Base-by-base conservation (phyloP, 2,113 vertebrate genomes). In the Lonchura striata region DNA sequence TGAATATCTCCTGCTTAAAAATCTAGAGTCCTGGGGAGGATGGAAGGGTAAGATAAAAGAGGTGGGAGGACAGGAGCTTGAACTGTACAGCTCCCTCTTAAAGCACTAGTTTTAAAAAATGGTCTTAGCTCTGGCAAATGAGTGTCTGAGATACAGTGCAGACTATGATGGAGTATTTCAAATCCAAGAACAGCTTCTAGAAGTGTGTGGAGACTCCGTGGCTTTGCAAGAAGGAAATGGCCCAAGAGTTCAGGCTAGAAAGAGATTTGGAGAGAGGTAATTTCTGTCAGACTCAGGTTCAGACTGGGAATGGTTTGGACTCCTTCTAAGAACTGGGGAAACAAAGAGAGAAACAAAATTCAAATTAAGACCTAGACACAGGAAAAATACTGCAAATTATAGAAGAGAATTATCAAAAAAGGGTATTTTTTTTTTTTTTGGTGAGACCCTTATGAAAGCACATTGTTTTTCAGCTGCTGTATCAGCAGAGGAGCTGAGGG, bases 401-500 rank as follows among this genome's bases (percentile, higher is more conserved):
- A 57, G 27, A 65, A 77, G 59, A 13, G 6, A 74, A 53, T 22
- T 0, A 0, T 39, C 21, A 47, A 52, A 65, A 71, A 59, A 46
- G 0, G 4, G 4, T 11, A 0, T 35, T 35, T 8, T 9, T 37
- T 63, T 18, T 42, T 18, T 42, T 46, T 46, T 3, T 0, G 1
- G 8, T n/a, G 39, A 47, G 16, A 41, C 8, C 18, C 71, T 42
- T 49, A 24, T 52, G 35, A 68, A 78, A 52, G 30, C 1, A 1
- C 2, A 1, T 46, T 33, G 2, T 52, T 95, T 88, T 53, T 21
- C n/a, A 76, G 21, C 37, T 39, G 27, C 44, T 57, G 3, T 21
- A 20, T 37, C 35, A n/a, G 24, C 23, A 49, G 46, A 60, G 28
- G 27, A 64, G 27, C 24, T 19, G 68, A 69, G 47, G 60, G 37